phyloP scores from a whole-genome alignment of 2,113 vertebrate genomes.

The Trogon melanurus region DNA sequence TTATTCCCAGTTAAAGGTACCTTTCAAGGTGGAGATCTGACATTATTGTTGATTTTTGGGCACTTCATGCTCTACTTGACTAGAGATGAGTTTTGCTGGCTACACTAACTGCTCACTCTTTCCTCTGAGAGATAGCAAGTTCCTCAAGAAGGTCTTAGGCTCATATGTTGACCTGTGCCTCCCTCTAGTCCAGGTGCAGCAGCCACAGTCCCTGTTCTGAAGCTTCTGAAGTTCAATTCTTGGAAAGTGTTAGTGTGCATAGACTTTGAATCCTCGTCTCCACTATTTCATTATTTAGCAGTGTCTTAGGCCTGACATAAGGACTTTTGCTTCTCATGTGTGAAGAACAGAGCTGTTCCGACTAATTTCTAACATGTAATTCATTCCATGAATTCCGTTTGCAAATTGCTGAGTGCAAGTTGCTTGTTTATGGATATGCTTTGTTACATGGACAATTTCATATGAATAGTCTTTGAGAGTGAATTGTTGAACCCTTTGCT shows the following conservation, averaged over 20 bases:
- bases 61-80: background rate
- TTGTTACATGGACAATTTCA: background rate
- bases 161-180: background rate
- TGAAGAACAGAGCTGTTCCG: background rate
- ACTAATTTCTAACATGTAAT: background rate
- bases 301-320: background rate
- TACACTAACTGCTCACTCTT: background rate
- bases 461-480: background rate
- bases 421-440: background rate
- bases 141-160: background rate
- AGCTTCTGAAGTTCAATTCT: background rate
- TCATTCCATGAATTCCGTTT: background rate
- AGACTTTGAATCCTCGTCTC: background rate
- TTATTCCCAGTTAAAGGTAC: background rate
- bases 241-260: background rate
- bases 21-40: background rate
- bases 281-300: background rate
- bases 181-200: background rate
- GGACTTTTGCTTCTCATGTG: background rate
- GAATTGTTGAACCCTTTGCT: background rate
- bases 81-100: background rate
- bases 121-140: background rate
- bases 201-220: background rate
- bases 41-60: background rate
- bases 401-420: background rate